Conservation (phyloP, 2,113 vertebrate genomes). For the Columbina picui region DNA sequence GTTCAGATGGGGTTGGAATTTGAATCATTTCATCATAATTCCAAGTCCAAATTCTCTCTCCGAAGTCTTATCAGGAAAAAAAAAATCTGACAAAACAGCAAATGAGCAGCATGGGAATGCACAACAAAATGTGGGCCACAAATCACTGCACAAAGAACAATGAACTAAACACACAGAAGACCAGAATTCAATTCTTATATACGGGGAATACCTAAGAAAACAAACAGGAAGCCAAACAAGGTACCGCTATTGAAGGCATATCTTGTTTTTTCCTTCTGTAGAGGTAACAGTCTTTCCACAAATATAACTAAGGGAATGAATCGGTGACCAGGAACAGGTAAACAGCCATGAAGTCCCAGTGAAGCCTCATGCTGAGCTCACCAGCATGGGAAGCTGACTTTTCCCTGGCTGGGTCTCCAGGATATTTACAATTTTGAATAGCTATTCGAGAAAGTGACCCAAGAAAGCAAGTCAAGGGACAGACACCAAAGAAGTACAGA, state of each 20-base stretch:
- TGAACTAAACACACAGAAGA: background rate
- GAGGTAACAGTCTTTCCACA: background rate
- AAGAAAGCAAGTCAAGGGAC: background rate
- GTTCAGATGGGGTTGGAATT: background rate
- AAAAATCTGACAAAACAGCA: background rate
- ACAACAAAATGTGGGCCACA: too few species aligned
- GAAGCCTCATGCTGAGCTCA: background rate
- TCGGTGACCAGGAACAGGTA: background rate
- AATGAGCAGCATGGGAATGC: accelerated
- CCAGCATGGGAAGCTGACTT: background rate
- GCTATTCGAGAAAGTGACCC: background rate
- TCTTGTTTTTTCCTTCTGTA: accelerated
- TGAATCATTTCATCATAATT: background rate
- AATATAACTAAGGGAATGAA: background rate
- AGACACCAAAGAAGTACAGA: background rate
- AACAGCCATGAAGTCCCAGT: too few species aligned
- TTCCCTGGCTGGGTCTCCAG: background rate
- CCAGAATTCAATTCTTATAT: accelerated
- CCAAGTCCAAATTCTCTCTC: background rate
- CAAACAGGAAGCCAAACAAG: background rate
- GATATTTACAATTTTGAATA: constrained; percentile 33
- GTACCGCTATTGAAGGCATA: accelerated
- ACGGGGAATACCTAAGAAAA: accelerated
- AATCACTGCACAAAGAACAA: background rate
- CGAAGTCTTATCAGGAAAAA: background rate